Evolutionary conservation across 1,140 invertebrate species (phyloP), one percentile per base, ranked within the genome.

Genomic region (Chionoecetes opilio): DNA sequence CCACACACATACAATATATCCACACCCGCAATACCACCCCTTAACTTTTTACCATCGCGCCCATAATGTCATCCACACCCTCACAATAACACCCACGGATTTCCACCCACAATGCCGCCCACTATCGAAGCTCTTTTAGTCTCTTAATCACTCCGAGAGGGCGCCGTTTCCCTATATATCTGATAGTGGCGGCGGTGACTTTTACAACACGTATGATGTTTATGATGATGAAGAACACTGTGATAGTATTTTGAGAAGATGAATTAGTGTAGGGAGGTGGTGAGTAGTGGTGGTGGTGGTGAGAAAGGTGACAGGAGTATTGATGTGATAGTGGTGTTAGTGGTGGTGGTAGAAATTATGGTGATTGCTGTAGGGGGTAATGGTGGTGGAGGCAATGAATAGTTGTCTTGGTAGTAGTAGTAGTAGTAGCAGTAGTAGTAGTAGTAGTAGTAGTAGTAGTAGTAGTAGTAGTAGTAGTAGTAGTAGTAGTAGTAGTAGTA

Each of bases 391-490:
- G 46, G 21, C 46, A 53, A 0, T 53, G 46, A 53, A 53, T 53
- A 17, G 21, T 53, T 9, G 8, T 0, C 21, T 9, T 14, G 46
- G 46, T 53, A 53, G 21, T 53, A 17, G 21, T 17, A 14, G 46
- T 17, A 53, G 63, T 75, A 75, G 63, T 75, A 75, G 63, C 8
- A 75, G 63, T 75, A 75, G 63, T 75, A 75, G 63, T 75, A 75
- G 63, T 75, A 75, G 63, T 75, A 75, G 63, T 75, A 75, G 63
- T 75, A 75, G 63, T 75, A 75, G 63, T 75, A 75, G 63, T 75
- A 75, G 63, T 75, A 75, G 63, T 75, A 75, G 63, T 75, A 75
- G 63, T 75, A 75, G 63, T 75, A 75, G 63, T 75, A 75, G 63
- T 75, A 21, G 63, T 75, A n/a, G 63, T n/a, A 63, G 53, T 63